These are phyloP conservation scores for Linnaemya vulpina DNA, from an alignment of 2,888 invertebrate genomes.

Conservation along the genomic window DNA sequence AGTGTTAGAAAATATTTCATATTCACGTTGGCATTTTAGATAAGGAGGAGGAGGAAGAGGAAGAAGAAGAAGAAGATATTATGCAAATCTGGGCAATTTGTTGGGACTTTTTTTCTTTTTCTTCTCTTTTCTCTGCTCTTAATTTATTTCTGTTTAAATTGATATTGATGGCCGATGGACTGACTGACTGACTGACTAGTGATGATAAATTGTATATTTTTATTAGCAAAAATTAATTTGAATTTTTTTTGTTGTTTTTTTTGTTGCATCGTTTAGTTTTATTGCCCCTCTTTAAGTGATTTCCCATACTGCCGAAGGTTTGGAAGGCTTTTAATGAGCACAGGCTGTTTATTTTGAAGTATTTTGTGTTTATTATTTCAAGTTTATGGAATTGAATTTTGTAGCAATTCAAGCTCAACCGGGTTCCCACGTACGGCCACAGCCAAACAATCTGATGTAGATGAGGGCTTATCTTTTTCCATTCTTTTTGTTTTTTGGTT, in stretches of 20 bases:
- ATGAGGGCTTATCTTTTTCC: slow-evolving; percentile 38
- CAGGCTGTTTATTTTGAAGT: slow-evolving; percentile 41
- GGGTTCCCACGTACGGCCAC: slow-evolving; percentile 55
- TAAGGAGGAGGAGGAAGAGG: too few species aligned
- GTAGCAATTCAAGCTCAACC: slow-evolving; percentile 44
- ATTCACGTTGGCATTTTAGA: slow-evolving; percentile 35
- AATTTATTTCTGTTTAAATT: slow-evolving; percentile 49
- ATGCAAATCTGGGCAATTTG: slow-evolving; percentile 61
- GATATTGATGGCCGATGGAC: slow-evolving; percentile 67
- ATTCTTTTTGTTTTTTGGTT: slow-evolving; percentile 9
- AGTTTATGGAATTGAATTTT: slow-evolving; percentile 50
- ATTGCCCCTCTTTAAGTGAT: slow-evolving; percentile 1
- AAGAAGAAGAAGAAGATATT: slow-evolving; percentile 7
- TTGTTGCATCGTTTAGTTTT: slow-evolving; percentile 20
- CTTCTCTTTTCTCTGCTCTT: too few species aligned
- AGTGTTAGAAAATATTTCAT: slow-evolving; percentile 67
- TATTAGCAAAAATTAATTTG: slow-evolving; percentile 55
- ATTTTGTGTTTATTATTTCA: slow-evolving; percentile 59
- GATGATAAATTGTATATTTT: slow-evolving; percentile 71
- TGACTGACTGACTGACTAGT: slow-evolving; percentile 24
- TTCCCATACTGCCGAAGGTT: slow-evolving; percentile 27
- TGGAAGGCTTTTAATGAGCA: slow-evolving; percentile 4
- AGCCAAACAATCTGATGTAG: slow-evolving; percentile 17
- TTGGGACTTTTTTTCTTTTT: slow-evolving; percentile 32
- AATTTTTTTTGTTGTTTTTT: slow-evolving; percentile 17